Base-by-base conservation (phyloP, 2,888 invertebrate genomes). In the Nephrotoma guestfalica region DNA sequence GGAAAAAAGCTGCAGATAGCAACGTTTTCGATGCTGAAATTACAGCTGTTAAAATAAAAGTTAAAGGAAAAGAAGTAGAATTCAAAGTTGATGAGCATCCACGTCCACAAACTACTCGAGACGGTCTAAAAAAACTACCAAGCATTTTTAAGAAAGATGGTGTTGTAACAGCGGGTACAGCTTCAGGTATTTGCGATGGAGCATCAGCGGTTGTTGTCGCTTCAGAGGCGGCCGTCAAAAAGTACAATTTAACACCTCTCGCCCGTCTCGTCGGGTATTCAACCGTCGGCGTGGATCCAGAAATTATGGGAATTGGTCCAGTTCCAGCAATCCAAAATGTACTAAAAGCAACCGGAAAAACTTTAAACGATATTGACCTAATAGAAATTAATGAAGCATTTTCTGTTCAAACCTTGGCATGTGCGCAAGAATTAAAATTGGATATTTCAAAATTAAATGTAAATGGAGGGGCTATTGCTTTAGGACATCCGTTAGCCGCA, bases 301-400 rank as follows among this genome's bases (percentile, higher is more conserved):
- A 95, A 90, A 98, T 99, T 89, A 99, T 99, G 99, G 99, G 99
- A 86, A 96, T 98, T 89, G 99, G 99, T 0, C 99, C 99, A 3
- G 98, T 97, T 30, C 96, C 98, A 0, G 98, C 99, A 30, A 99
- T 99, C 86, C 93, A 95, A 89, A 96, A 96, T 90, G 93, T 99
- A 40, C 93, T 98, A 18, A 95, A 96, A 90, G 93, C 93, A 87
- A 93, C 97, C 85, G 96, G 96, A 86, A 93, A 97, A 90, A 94
- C 94, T 18, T 90, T 99, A 83, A 94, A 96, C 86, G 97, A 99
- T 89, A 94, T 99, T 88, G 99, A 99, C 91, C 92, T 99, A 86
- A 93, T 99, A 90, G 99, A 99, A 94, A 98, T 99, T 89, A 99
- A 99, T 92, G 99, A 99, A 92, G 99, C 99, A 0, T 99, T 99